Conservation (phyloP, 2,888 invertebrate genomes). For the Plebejus melissa region DNA sequence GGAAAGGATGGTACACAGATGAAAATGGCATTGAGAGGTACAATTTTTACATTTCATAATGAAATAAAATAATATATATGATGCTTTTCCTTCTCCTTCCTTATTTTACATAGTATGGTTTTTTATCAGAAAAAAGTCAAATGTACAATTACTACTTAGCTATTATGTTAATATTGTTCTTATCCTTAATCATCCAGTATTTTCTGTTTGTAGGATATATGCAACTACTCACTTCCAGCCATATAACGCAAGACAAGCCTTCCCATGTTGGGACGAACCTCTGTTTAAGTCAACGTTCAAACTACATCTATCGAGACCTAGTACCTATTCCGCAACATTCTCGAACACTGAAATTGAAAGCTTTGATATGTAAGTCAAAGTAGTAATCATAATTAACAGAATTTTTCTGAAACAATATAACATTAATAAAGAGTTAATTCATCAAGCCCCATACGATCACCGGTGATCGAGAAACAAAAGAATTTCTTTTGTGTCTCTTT, state of each 20-base stretch:
- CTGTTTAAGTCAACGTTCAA: slow-evolving; percentile 86
- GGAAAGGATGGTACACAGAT: slow-evolving; percentile 67
- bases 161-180: neutral
- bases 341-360: slow-evolving; percentile 80
- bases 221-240: slow-evolving; percentile 88
- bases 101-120: too few relatives aligned
- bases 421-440: neutral
- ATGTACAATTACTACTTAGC: too few relatives aligned
- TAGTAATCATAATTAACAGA: neutral
- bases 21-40: slow-evolving; percentile 56
- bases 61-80: too few relatives aligned
- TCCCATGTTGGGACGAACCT: slow-evolving; percentile 94
- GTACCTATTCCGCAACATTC: slow-evolving; percentile 63
- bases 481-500: too few relatives aligned
- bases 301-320: slow-evolving; percentile 81
- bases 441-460: too few relatives aligned
- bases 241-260: slow-evolving; percentile 87
- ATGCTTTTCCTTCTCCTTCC: too few relatives aligned
- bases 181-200: neutral
- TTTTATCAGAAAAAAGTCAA: too few relatives aligned
- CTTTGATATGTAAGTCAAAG: slow-evolving; percentile 45
- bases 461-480: too few relatives aligned
- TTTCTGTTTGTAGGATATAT: slow-evolving; percentile 50
- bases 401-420: neutral
- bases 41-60: slow-evolving; percentile 22